phyloP scores from a whole-genome alignment of 2,888 invertebrate genomes.

The Pterobdella sp. region DNA sequence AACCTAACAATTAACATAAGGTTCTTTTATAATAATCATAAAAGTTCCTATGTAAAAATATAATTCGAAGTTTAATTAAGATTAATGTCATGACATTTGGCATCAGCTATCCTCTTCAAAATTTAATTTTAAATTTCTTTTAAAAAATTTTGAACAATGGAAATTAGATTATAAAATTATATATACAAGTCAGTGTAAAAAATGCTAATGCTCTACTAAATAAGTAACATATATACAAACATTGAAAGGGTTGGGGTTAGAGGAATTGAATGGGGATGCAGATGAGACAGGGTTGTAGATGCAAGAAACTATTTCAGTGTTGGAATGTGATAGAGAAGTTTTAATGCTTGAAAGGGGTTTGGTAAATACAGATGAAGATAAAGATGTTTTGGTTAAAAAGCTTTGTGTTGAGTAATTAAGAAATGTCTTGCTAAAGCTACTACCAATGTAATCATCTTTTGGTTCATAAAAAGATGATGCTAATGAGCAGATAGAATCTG shows the following conservation, averaged over 20 bases:
- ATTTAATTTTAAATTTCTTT: no score
- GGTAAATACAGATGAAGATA: neutral
- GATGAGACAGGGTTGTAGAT: neutral
- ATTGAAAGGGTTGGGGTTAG: neutral
- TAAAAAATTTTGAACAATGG: no score
- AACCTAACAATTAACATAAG: no score
- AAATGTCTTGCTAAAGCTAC: conserved; percentile 8
- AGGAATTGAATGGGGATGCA: neutral
- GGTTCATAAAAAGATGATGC: conserved; percentile 10
- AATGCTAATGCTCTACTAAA: no score
- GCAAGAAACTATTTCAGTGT: conserved; percentile 1
- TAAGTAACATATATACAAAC: neutral
- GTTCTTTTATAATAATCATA: no score
- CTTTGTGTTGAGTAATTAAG: neutral
- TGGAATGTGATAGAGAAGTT: conserved; percentile 9
- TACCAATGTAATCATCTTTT: conserved; percentile 4
- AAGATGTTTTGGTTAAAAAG: neutral
- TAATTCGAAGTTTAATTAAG: no score
- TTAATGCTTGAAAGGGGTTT: conserved; percentile 7
- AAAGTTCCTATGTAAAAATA: no score
- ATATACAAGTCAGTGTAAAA: no score
- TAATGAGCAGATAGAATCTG: neutral
- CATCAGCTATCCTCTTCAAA: no score
- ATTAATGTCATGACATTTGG: no score
- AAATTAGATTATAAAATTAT: no score